Conservation (phyloP, 2,113 vertebrate genomes). For the Malurus melanocephalus region DNA sequence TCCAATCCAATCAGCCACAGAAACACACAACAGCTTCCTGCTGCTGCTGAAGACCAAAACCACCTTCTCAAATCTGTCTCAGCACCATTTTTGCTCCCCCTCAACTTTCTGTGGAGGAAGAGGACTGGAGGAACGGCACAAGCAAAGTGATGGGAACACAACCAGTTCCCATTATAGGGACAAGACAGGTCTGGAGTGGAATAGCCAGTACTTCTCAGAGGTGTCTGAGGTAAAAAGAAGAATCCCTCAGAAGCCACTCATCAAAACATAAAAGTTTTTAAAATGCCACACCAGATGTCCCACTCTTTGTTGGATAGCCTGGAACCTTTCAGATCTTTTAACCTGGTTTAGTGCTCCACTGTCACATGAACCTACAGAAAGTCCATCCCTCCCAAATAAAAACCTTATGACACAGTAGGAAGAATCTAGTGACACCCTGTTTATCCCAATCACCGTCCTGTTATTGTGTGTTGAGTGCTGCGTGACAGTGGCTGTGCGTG, state of each 20-base stretch:
- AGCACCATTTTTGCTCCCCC: neutral
- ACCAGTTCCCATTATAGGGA: neutral
- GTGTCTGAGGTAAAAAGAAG: neutral
- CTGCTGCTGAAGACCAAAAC: neutral
- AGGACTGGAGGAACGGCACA: neutral
- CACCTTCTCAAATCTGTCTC: neutral
- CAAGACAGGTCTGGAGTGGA: neutral
- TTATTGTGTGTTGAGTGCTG: neutral
- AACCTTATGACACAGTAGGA: conserved; percentile 11
- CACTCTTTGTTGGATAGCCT: neutral
- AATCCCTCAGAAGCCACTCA: neutral
- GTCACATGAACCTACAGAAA: neutral
- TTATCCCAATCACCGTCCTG: neutral
- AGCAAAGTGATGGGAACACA: neutral
- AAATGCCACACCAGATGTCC: neutral
- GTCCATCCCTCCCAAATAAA: neutral
- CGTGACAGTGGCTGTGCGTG: neutral
- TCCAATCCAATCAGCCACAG: neutral
- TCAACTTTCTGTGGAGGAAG: neutral
- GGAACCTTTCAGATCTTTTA: neutral
- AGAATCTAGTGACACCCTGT: conserved; percentile 26
- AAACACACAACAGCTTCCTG: neutral
- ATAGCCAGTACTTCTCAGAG: neutral
- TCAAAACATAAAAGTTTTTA: neutral
- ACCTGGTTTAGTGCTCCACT: neutral